Conservation (phyloP, 1,140 invertebrate genomes). For the Papilio machaon region DNA sequence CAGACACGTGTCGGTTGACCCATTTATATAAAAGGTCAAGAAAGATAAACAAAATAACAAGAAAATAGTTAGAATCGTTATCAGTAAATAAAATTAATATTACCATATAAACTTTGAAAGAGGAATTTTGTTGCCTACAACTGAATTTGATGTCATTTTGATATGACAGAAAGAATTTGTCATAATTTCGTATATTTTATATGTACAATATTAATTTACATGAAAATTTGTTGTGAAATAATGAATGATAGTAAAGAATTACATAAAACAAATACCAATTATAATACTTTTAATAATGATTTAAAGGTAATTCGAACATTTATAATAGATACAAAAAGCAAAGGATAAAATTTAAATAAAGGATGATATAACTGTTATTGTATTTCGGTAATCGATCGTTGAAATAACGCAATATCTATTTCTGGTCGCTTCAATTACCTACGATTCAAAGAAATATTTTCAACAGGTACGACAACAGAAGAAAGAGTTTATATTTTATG, state of each 20-base stretch:
- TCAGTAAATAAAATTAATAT: background rate
- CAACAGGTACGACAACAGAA: slow-evolving; percentile 44
- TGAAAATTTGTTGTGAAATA: slow-evolving; percentile 7
- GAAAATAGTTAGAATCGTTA: slow-evolving; percentile 20
- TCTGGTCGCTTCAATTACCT: slow-evolving; percentile 16
- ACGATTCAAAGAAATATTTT: slow-evolving; percentile 38
- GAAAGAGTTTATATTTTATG: slow-evolving; percentile 53
- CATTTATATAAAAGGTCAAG: slow-evolving; percentile 24
- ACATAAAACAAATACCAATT: slow-evolving; percentile 40
- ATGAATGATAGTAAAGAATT: slow-evolving; percentile 16
- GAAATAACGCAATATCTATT: slow-evolving; percentile 22
- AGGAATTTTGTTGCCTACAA: background rate
- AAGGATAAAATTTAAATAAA: background rate
- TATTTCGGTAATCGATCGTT: background rate
- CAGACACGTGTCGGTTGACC: slow-evolving; percentile 33
- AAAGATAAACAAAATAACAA: slow-evolving; percentile 22
- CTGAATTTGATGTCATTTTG: background rate
- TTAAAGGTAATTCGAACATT: slow-evolving; percentile 48
- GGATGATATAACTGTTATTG: slow-evolving; percentile 3
- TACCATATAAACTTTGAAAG: background rate
- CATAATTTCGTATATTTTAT: background rate
- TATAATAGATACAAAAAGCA: slow-evolving; percentile 21
- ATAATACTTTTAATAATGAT: slow-evolving; percentile 56
- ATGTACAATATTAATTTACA: slow-evolving; percentile 8
- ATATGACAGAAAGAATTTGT: slow-evolving; percentile 25